Conservation (phyloP, 64 coral and sea anemone genomes). For the Porites lutea region DNA sequence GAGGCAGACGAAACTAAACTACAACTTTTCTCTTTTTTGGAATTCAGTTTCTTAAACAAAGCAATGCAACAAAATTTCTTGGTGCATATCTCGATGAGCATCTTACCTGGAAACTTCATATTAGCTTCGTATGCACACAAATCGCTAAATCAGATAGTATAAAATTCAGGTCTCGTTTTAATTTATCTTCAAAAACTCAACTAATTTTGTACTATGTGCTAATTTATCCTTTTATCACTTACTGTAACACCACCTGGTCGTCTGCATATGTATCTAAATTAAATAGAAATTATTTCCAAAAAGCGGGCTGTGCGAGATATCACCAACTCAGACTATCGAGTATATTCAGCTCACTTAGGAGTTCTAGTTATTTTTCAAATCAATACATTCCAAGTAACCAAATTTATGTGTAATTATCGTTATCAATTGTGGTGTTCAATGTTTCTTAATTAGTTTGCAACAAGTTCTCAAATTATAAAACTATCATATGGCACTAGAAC, state of each 20-base stretch:
- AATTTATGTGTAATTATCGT: conserved; percentile 45
- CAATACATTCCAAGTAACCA: background rate
- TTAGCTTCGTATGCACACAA: conserved; percentile 2
- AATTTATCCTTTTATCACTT: conserved; percentile 41
- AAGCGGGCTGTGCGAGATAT: conserved; percentile 33
- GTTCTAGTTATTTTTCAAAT: conserved; percentile 42
- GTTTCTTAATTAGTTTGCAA: background rate
- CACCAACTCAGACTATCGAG: conserved; percentile 34
- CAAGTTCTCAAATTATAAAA: too few relatives aligned
- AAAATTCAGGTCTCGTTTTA: conserved; percentile 4
- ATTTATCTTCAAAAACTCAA: background rate
- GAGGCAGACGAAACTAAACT: background rate
- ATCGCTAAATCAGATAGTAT: conserved; percentile 41
- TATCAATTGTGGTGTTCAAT: conserved; percentile 15
- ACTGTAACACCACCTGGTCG: conserved; percentile 25
- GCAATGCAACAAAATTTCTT: conserved; percentile 9
- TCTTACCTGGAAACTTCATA: conserved; percentile 50
- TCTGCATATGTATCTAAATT: conserved; percentile 19
- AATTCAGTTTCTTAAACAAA: background rate
- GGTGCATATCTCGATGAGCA: conserved; percentile 41
- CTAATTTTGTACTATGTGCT: conserved; percentile 21
- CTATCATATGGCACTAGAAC: too few relatives aligned
- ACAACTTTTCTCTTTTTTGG: background rate
- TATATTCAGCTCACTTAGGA: conserved; percentile 5
- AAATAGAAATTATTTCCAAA: too few relatives aligned